These are phyloP conservation scores for Syrrhaptes paradoxus DNA, from an alignment of 2,113 vertebrate species.

Conservation along the genomic window DNA sequence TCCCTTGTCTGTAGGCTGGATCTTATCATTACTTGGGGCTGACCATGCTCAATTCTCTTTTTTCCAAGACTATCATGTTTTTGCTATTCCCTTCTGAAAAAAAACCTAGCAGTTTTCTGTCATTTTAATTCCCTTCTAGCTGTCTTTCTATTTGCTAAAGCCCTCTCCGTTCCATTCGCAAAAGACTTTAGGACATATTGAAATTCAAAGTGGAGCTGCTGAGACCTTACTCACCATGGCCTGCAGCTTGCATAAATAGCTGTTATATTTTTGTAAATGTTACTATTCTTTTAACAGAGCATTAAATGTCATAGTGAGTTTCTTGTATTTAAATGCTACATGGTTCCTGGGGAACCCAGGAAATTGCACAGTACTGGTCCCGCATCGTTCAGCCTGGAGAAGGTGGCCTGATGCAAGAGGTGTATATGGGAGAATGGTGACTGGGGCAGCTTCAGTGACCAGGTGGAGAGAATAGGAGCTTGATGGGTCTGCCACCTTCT, in stretches of 20 bases:
- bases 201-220: background rate
- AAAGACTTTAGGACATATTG: background rate
- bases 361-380: background rate
- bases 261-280: background rate
- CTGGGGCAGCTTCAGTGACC: background rate
- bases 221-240: background rate
- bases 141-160: background rate
- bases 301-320: background rate
- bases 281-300: background rate
- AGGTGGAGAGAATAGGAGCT: background rate
- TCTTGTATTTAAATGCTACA: background rate
- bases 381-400: background rate
- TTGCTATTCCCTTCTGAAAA: background rate
- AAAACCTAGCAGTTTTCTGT: background rate
- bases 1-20: background rate
- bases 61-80: background rate
- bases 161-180: background rate
- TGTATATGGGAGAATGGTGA: background rate
- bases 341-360: background rate
- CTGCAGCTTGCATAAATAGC: background rate
- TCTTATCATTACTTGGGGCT: background rate
- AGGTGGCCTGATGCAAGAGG: background rate
- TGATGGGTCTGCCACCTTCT: background rate
- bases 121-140: background rate
- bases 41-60: background rate